Conservation (phyloP, 2,113 vertebrate genomes). For the Osmerus mordax region DNA sequence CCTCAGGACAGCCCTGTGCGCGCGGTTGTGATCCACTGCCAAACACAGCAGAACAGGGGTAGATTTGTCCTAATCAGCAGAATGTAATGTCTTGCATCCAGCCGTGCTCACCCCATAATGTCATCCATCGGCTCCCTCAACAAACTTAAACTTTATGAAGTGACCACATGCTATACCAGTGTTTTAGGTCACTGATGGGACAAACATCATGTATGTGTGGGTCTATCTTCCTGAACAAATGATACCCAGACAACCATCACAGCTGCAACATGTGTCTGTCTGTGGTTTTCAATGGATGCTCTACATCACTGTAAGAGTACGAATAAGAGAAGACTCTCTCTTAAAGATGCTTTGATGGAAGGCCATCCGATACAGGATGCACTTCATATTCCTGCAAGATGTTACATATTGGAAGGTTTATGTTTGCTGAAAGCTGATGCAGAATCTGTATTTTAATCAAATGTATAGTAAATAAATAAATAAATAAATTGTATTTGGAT, state of each 20-base stretch:
- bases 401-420: no score
- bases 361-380: background rate
- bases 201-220: conserved; percentile 36
- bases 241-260: background rate
- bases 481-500: background rate
- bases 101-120: conserved; percentile 67
- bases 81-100: conserved; percentile 69
- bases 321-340: no score
- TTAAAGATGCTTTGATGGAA: no score
- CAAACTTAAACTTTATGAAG: background rate
- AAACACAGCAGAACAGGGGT: conserved; percentile 73
- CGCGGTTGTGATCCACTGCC: conserved; percentile 65
- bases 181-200: conserved; percentile 62
- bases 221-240: background rate
- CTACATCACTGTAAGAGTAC: no score
- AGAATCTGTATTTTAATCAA: no score
- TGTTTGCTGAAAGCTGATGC: no score
- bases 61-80: conserved; percentile 70
- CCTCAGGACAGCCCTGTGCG: conserved; percentile 1
- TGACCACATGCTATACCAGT: background rate
- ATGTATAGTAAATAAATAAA: no score
- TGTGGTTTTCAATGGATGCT: no score
- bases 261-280: background rate
- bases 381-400: no score
- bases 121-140: conserved; percentile 40